Conservation (phyloP, 2,113 vertebrate species). For the Lagopus leucura region DNA sequence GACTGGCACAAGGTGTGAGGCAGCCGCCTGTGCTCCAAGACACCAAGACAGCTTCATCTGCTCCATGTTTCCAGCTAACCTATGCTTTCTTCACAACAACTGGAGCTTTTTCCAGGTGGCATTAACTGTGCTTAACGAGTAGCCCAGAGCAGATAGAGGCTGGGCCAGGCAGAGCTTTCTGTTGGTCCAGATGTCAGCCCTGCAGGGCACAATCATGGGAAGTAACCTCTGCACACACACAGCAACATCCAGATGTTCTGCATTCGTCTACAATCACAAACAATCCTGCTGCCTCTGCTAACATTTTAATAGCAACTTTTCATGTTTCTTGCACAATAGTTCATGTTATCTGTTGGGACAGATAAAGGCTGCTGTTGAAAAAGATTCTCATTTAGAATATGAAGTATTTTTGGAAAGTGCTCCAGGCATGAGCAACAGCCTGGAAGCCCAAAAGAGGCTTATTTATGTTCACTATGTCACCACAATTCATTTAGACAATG, state of each 20-base stretch:
- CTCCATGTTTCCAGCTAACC: not conserved
- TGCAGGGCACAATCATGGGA: slow-evolving; percentile 28
- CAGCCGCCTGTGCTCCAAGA: not conserved
- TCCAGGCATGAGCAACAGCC: not conserved
- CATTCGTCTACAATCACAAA: not conserved
- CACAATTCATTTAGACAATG: not conserved
- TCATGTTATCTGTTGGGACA: not conserved
- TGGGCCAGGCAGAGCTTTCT: not conserved
- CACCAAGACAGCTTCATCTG: not conserved
- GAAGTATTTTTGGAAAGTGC: not conserved
- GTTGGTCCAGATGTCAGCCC: not conserved
- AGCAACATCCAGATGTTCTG: not conserved
- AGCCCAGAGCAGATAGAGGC: not conserved
- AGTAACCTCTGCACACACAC: not conserved
- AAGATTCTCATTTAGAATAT: not conserved
- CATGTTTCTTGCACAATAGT: not conserved
- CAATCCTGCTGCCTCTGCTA: accelerated
- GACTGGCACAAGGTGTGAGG: not conserved
- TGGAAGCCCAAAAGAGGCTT: not conserved
- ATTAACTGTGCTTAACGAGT: not conserved
- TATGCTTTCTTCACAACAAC: not conserved
- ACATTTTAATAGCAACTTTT: not conserved
- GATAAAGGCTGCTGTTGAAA: not conserved
- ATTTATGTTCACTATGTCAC: not conserved
- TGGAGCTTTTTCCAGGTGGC: not conserved